Conservation (phyloP, 2,797 vertebrate genomes). For the Tolypeutes matacus region DNA sequence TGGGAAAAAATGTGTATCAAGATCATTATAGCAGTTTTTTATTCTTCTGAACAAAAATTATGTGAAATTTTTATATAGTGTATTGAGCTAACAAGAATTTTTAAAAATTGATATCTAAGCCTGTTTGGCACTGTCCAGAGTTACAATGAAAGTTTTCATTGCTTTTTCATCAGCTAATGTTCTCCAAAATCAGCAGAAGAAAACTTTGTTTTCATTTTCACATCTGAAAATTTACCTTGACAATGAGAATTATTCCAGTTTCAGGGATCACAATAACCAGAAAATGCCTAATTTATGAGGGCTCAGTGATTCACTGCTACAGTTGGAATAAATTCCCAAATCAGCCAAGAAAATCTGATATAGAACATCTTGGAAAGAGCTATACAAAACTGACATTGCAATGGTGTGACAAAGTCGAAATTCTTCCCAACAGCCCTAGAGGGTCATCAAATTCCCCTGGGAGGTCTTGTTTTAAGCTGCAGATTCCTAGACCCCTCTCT, state of each 20-base stretch:
- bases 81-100: background rate
- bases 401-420: background rate
- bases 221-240: constrained; percentile 70
- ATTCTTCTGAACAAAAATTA: constrained; percentile 18
- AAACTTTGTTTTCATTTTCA: constrained; percentile 16
- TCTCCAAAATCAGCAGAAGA: constrained; percentile 37
- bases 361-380: background rate
- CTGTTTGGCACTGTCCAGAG: constrained; percentile 18
- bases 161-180: constrained; percentile 30
- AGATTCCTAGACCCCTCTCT: background rate
- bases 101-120: background rate
- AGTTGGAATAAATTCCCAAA: constrained; percentile 59
- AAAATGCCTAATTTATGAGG: constrained; percentile 63
- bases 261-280: constrained; percentile 60
- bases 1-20: background rate
- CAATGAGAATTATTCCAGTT: constrained; percentile 42
- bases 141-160: constrained; percentile 17
- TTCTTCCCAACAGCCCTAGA: background rate
- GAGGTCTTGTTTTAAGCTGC: background rate
- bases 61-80: background rate
- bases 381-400: background rate
- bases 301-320: constrained; percentile 53
- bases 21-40: background rate
- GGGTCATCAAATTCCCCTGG: background rate
- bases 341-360: constrained; percentile 43